A percentile compares a stretch with the other conserved stretches of the same genome.
Conservation (phyloP, 1,140 invertebrate species). For the Heliconius himera region DNA sequence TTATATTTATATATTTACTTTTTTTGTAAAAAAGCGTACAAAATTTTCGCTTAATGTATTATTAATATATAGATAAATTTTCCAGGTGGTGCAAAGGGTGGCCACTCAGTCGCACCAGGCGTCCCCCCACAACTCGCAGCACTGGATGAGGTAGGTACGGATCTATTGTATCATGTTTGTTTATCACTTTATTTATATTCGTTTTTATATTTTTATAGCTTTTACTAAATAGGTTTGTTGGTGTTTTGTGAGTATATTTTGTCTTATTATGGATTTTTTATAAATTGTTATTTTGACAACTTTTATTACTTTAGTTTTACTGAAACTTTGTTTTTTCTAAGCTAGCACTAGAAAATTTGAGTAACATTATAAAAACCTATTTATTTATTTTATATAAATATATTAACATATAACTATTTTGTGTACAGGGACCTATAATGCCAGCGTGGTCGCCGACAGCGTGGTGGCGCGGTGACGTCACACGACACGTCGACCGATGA, state of each 20-base stretch:
- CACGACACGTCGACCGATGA: not conserved
- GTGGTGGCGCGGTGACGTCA: constrained; percentile 21
- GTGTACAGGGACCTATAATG: constrained; percentile 43
- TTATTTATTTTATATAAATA: not conserved
- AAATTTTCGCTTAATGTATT: too few species aligned
- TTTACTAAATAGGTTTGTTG: not conserved
- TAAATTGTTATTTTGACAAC: not conserved
- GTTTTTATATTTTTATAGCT: not conserved
- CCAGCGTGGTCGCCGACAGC: constrained; percentile 27
- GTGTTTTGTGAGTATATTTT: not conserved
- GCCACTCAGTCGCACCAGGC: constrained; percentile 67
- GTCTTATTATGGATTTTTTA: not conserved
- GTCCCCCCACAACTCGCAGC: constrained; percentile 66
- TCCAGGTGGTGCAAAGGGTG: constrained; percentile 73
- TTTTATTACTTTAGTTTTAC: too few species aligned
- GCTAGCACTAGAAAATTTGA: not conserved
- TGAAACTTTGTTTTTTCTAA: not conserved
- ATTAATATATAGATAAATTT: not conserved
- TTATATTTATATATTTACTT: too few species aligned
- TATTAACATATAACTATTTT: constrained; percentile 8
- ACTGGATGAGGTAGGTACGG: constrained; percentile 77
- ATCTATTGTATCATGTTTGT: constrained; percentile 16
- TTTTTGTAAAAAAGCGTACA: too few species aligned
- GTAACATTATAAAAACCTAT: not conserved
- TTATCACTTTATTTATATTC: constrained; percentile 6